Percentiles rank a stretch among this genome's conserved stretches.
These are phyloP conservation scores for Myanophis thanlyinensis DNA, from an alignment of 2,113 vertebrate genomes.

Conservation along the genomic window DNA sequence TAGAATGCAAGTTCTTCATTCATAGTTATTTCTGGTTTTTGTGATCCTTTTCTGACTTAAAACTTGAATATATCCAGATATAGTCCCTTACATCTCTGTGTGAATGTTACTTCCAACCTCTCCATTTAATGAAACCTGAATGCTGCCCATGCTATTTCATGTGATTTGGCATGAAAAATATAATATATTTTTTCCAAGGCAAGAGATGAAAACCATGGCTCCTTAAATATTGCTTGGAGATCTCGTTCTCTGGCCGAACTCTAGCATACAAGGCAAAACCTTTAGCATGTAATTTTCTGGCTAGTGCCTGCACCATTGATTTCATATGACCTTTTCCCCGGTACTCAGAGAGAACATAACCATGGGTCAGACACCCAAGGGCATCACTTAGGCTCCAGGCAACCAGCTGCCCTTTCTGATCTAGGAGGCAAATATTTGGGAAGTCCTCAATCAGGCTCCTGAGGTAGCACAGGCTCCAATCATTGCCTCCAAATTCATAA, in stretches of 20 bases:
- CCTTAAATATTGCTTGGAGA: background rate
- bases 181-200: background rate
- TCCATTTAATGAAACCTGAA: background rate
- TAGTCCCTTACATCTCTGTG: background rate
- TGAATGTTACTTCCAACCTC: background rate
- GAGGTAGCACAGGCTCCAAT: background rate
- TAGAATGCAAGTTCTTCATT: background rate
- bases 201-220: background rate
- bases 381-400: background rate
- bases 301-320: accelerated
- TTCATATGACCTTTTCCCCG: background rate
- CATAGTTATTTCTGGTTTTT: background rate
- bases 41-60: background rate
- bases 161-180: constrained; percentile 11
- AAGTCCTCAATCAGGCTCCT: background rate
- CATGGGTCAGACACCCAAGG: background rate
- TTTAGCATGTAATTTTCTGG: background rate
- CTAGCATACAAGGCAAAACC: background rate
- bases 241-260: background rate
- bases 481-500: background rate
- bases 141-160: background rate
- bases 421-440: background rate
- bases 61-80: background rate
- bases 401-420: background rate
- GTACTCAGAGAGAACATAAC: background rate